Evolutionary conservation across 2,113 vertebrate genomes (phyloP).

Genomic region (Eleginops maclovinus): DNA sequence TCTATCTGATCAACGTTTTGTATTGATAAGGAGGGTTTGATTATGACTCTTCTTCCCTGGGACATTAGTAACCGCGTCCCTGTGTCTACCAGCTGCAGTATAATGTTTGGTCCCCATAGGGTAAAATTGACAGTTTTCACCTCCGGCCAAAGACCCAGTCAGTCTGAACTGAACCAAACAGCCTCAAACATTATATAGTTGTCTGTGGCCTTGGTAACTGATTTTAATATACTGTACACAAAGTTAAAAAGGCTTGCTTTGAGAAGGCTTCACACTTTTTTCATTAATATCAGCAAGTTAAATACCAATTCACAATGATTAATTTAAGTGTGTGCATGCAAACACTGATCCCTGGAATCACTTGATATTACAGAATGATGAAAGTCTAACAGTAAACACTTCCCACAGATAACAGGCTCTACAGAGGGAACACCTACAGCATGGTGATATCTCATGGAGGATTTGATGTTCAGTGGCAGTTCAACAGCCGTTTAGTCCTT

Average conservation of each 20-base stretch:
- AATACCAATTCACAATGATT: neutral
- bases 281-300: neutral
- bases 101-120: no score
- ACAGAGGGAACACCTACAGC: conserved; percentile 11
- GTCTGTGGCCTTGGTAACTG: neutral
- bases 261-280: conserved; percentile 15
- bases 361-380: neutral
- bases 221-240: neutral
- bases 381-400: conserved; percentile 20
- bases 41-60: no score
- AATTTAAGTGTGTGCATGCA: conserved; percentile 5
- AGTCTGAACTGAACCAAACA: no score
- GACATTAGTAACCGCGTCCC: no score
- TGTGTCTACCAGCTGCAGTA: no score
- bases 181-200: neutral
- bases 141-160: no score
- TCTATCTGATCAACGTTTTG: no score
- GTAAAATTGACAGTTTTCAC: no score
- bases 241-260: neutral
- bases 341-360: neutral
- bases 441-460: conserved; percentile 27
- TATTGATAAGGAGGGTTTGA: no score
- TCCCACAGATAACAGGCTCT: conserved; percentile 16
- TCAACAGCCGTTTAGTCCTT: neutral
- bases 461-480: conserved; percentile 16